Percentiles rank a stretch among this genome's conserved stretches.
Evolutionary conservation across 1,140 invertebrate genomes (phyloP).

Genomic region (Parasteatoda tepidariorum): DNA sequence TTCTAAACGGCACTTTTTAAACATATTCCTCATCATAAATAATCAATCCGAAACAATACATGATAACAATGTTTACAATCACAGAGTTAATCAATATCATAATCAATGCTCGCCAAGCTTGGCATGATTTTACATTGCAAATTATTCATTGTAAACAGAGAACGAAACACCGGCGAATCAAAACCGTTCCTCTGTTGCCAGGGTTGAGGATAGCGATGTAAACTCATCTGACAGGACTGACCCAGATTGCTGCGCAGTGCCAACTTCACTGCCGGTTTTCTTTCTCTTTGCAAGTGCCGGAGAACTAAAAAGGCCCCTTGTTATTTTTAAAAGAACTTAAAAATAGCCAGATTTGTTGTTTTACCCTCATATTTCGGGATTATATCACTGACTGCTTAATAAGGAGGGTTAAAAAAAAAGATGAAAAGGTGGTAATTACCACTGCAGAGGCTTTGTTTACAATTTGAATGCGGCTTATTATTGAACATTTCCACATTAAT

Average conservation of each 20-base stretch:
- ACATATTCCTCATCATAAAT: too few species aligned
- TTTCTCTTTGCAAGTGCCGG: not conserved
- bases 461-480: too few species aligned
- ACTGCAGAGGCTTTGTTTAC: too few species aligned
- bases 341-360: conserved; percentile 10
- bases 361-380: not conserved
- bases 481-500: too few species aligned
- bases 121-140: too few species aligned
- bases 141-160: not conserved
- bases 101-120: too few species aligned
- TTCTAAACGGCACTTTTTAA: too few species aligned
- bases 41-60: too few species aligned
- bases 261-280: not conserved
- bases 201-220: not conserved
- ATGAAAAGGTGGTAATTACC: too few species aligned
- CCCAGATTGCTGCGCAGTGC: not conserved
- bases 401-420: not conserved
- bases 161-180: not conserved
- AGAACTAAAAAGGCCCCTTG: not conserved
- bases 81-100: too few species aligned
- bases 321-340: conserved; percentile 2
- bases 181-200: conserved; percentile 35
- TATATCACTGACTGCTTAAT: not conserved
- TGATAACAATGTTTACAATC: too few species aligned
- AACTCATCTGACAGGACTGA: conserved; percentile 32